These are phyloP conservation scores for Agapostemon virescens DNA, from an alignment of 2,888 invertebrate genomes.

Conservation along the genomic window DNA sequence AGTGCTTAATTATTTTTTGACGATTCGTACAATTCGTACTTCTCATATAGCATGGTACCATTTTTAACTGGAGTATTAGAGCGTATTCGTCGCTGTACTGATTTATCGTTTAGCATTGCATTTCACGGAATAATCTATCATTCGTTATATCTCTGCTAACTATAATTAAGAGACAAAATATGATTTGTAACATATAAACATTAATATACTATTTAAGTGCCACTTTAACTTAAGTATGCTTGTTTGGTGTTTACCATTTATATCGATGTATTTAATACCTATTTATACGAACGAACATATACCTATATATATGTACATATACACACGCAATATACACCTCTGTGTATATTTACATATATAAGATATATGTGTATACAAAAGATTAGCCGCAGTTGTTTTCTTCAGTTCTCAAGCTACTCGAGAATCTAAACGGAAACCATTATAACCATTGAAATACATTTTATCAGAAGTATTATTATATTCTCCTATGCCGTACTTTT, in stretches of 20 bases:
- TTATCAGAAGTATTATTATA: constrained; percentile 12
- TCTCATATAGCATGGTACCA: constrained; percentile 33
- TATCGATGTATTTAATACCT: constrained; percentile 28
- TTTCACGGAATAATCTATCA: constrained; percentile 21
- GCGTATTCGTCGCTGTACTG: constrained; percentile 30
- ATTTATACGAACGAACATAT: neutral
- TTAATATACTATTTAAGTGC: constrained; percentile 48
- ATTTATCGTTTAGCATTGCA: constrained; percentile 26
- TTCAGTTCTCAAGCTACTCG: constrained; percentile 23
- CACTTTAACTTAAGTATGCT: constrained; percentile 57
- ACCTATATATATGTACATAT: neutral
- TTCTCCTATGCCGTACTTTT: neutral
- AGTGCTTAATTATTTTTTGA: constrained; percentile 28
- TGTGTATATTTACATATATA: neutral
- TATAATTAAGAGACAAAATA: constrained; percentile 39
- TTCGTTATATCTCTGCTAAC: constrained; percentile 31
- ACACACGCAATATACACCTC: too few relatives aligned
- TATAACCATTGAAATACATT: constrained; percentile 37
- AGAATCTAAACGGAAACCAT: constrained; percentile 7
- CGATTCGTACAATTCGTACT: constrained; percentile 28
- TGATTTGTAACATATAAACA: constrained; percentile 38
- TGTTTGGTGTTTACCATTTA: constrained; percentile 33
- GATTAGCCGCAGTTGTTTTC: constrained; percentile 16
- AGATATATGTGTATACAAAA: neutral
- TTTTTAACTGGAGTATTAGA: constrained; percentile 33